Evolutionary conservation across 2,888 invertebrate species (phyloP).

Genomic region (Drosophila peninsularis): DNA sequence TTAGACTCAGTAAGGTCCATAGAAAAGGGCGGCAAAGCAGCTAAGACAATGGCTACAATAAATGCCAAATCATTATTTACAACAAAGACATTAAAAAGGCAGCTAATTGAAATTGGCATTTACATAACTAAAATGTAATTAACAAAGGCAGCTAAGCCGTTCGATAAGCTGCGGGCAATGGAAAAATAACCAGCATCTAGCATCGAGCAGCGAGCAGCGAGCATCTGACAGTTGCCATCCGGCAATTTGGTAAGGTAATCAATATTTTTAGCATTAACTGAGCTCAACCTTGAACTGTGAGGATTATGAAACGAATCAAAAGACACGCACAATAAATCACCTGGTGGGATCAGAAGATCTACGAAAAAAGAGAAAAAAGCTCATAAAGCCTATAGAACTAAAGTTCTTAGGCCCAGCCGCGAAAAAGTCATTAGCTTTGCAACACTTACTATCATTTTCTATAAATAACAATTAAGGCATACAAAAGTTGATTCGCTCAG

Average conservation of each 20-base stretch:
- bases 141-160: constrained; percentile 40
- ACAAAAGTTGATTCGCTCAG: constrained; percentile 48
- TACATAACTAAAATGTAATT: constrained; percentile 77
- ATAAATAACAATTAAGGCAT: constrained; percentile 79
- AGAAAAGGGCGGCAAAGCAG: constrained; percentile 11
- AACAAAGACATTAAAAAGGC: constrained; percentile 39
- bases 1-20: not conserved
- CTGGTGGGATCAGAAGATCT: constrained; percentile 46
- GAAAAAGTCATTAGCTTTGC: constrained; percentile 71
- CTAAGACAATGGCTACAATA: constrained; percentile 37
- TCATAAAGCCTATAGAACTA: constrained; percentile 28
- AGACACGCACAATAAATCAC: constrained; percentile 63
- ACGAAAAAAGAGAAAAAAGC: not conserved
- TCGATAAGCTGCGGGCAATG: constrained; percentile 37
- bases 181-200: constrained; percentile 18
- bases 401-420: constrained; percentile 26
- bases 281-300: constrained; percentile 65
- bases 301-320: constrained; percentile 56
- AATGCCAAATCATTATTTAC: constrained; percentile 47
- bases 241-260: constrained; percentile 53
- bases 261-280: constrained; percentile 66
- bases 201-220: constrained; percentile 9
- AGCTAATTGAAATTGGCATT: constrained; percentile 74
- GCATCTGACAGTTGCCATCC: constrained; percentile 13
- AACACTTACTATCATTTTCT: constrained; percentile 77